Conservation (phyloP, 2,113 vertebrate species). For the Elephantulus edwardii region DNA sequence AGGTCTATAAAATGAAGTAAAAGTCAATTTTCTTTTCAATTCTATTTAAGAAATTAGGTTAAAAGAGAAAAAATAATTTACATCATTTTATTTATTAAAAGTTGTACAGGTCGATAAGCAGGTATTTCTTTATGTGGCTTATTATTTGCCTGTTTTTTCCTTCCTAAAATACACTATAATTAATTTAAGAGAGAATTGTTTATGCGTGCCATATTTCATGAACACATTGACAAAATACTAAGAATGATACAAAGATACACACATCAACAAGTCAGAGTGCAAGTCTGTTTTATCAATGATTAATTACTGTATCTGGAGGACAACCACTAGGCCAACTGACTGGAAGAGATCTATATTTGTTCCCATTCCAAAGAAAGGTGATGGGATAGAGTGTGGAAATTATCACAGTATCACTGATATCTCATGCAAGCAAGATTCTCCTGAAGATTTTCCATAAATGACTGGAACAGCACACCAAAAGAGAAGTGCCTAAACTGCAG, state of each 20-base stretch:
- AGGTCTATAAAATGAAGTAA: neutral
- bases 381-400: too few species aligned
- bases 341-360: too few species aligned
- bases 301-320: too few species aligned
- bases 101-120: neutral
- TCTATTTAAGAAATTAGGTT: neutral
- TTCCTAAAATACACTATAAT: neutral
- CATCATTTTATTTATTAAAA: neutral
- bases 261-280: constrained; percentile 11
- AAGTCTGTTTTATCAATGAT: constrained; percentile 18
- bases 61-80: neutral
- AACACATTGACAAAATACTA: neutral
- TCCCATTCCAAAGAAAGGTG: too few species aligned
- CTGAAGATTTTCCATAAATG: too few species aligned
- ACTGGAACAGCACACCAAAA: too few species aligned
- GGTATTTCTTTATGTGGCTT: neutral
- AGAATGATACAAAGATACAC: neutral
- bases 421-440: too few species aligned
- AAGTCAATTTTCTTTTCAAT: neutral
- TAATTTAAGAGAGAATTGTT: neutral
- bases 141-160: neutral
- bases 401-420: too few species aligned
- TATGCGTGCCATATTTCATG: neutral
- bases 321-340: too few species aligned
- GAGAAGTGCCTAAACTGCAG: too few species aligned